Conservation (phyloP, 2,797 vertebrate genomes). For the Diglossa cyanea region DNA sequence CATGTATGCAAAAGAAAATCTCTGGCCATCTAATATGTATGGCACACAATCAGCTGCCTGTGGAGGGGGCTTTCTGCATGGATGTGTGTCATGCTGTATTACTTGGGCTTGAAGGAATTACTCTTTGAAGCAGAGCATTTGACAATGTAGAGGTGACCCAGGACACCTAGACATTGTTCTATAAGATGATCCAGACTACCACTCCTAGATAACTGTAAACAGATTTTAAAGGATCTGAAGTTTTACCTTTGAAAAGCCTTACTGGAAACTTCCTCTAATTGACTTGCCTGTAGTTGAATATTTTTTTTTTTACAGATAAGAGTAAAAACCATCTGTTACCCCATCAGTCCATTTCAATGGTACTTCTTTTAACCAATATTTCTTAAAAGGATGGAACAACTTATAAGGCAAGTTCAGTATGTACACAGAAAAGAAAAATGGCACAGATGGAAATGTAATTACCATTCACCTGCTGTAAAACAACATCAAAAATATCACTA, state of each 20-base stretch:
- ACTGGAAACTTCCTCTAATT: not conserved
- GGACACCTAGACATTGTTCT: not conserved
- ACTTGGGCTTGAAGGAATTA: not conserved
- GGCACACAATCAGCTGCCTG: not conserved
- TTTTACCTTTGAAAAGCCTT: not conserved
- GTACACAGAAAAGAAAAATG: not conserved
- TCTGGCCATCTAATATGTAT: rapidly evolving
- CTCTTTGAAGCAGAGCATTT: not conserved
- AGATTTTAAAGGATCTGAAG: not conserved
- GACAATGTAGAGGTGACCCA: not conserved
- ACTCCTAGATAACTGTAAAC: not conserved
- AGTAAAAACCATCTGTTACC: not conserved
- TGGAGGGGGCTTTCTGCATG: not conserved
- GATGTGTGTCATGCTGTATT: not conserved
- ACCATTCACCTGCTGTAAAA: not conserved
- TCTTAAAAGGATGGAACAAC: not conserved
- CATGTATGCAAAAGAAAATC: not conserved
- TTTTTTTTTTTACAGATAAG: not conserved
- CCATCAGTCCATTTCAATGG: not conserved
- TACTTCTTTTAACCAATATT: not conserved
- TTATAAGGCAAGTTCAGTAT: not conserved
- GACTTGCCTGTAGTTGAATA: not conserved
- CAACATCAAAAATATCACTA: not conserved
- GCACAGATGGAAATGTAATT: not conserved
- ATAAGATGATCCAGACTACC: not conserved